phyloP scores from a whole-genome alignment of 2,113 vertebrate species.

The rat (Rattus norvegicus) region GRCr8 NC_086021.1:138857501-138858000 shows the following conservation, averaged over 20 bases:
- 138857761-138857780: not conserved
- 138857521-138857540: not conserved
- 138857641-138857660: not conserved
- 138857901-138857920: not conserved
- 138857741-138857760: not conserved
- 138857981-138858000: not conserved
- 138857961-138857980: not conserved
- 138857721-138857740: not conserved
- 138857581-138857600: not conserved
- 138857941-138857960: not conserved
- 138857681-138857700: not conserved
- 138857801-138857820: not conserved
- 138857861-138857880: not conserved
- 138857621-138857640: not conserved
- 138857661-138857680: not conserved
- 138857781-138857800: not conserved
- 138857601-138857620: conserved; percentile 35
- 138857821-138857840: not conserved
- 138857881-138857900: not conserved
- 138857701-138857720: not conserved
- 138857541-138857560: not conserved
- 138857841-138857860: not conserved
- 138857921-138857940: not conserved
- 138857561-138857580: not conserved
- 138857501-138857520: conserved; percentile 22